Conservation (phyloP, 2,888 invertebrate genomes). For the Idaea dimidiata region DNA sequence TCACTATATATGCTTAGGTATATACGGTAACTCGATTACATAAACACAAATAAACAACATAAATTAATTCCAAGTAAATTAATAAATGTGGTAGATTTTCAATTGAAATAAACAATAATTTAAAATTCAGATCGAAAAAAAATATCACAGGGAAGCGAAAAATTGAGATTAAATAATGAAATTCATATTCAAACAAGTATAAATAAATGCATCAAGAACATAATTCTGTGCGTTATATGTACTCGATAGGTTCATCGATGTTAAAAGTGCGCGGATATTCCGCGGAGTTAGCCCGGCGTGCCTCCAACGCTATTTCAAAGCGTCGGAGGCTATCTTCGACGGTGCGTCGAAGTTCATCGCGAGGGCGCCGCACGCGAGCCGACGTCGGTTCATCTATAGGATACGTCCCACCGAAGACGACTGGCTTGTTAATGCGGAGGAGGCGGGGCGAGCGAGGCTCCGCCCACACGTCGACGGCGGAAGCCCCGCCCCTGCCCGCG, state of each 20-base stretch:
- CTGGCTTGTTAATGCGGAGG: slow-evolving; percentile 77
- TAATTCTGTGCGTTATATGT: not conserved
- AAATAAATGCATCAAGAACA: too few species aligned
- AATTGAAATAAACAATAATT: slow-evolving; percentile 13
- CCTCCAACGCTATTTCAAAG: slow-evolving; percentile 62
- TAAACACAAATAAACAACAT: too few species aligned
- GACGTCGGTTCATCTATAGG: slow-evolving; percentile 88
- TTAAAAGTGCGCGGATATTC: slow-evolving; percentile 72
- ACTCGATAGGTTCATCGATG: slow-evolving; percentile 77
- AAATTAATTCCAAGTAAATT: too few species aligned
- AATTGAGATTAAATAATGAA: too few species aligned
- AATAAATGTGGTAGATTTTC: too few species aligned
- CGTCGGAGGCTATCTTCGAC: slow-evolving; percentile 74
- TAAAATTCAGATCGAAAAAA: slow-evolving; percentile 13
- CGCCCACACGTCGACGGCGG: slow-evolving; percentile 83
- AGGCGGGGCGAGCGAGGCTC: slow-evolving; percentile 69
- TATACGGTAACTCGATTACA: too few species aligned
- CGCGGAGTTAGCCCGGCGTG: too few species aligned
- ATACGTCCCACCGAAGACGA: slow-evolving; percentile 92
- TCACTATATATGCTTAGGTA: too few species aligned
- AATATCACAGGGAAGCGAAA: slow-evolving; percentile 11
- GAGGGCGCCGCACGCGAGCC: slow-evolving; percentile 20
- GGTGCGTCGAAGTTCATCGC: slow-evolving; percentile 50
- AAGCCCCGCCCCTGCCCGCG: slow-evolving; percentile 20
- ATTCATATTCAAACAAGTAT: too few species aligned